Evolutionary conservation across 2,888 invertebrate species (phyloP).

Genomic region (Artemia sinica): DNA sequence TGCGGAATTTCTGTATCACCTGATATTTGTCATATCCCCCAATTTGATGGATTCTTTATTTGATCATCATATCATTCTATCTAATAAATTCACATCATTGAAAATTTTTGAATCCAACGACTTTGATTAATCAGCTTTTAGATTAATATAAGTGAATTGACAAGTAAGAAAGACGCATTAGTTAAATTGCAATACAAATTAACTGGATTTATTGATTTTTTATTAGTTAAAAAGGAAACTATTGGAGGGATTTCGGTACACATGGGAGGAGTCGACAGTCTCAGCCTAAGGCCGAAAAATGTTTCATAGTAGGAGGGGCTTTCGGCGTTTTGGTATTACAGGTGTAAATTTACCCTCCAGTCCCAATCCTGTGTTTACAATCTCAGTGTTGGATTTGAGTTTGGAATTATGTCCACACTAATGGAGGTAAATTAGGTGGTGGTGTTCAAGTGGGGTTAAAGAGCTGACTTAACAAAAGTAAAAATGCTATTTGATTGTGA

Average conservation of each 20-base stretch:
- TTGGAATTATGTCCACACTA: slow-evolving; percentile 1
- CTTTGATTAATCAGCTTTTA: too few relatives aligned
- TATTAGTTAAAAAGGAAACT: not conserved
- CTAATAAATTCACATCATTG: too few relatives aligned
- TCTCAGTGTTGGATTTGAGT: not conserved
- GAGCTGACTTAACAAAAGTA: slow-evolving; percentile 5
- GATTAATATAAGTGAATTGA: not conserved
- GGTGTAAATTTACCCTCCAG: slow-evolving; percentile 11
- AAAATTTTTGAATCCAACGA: too few relatives aligned
- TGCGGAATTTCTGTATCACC: too few relatives aligned
- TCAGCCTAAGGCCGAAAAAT: not conserved
- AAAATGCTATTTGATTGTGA: slow-evolving; percentile 2
- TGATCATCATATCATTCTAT: too few relatives aligned
- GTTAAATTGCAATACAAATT: not conserved
- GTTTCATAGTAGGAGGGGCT: slow-evolving; percentile 5
- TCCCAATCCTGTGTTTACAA: not conserved
- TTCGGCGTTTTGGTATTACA: not conserved
- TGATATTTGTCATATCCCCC: too few relatives aligned
- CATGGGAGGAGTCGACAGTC: too few relatives aligned
- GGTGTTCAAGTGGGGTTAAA: not conserved
- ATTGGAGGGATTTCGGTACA: too few relatives aligned
- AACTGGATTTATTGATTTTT: slow-evolving; percentile 10
- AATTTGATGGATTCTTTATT: too few relatives aligned
- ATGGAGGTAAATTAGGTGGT: slow-evolving; percentile 8
- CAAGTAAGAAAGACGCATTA: not conserved